These are phyloP conservation scores for Hypanus sabinus DNA, from an alignment of 2,113 vertebrate species.

Conservation along the genomic window DNA sequence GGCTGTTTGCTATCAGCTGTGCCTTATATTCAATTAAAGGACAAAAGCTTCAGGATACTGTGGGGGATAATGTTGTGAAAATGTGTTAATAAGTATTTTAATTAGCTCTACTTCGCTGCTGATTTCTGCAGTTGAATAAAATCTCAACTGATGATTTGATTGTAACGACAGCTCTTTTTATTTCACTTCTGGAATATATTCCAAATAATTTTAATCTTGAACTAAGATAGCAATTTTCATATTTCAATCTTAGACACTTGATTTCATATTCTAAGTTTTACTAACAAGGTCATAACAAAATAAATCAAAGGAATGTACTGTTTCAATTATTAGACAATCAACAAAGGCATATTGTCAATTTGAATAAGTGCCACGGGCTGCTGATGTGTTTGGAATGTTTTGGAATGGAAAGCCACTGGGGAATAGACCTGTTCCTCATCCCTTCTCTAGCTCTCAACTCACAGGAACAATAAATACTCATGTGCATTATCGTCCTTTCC, in stretches of 20 bases:
- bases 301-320: background rate
- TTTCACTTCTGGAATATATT: background rate
- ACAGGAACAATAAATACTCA: background rate
- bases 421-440: background rate
- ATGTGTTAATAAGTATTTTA: conserved; percentile 13
- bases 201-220: background rate
- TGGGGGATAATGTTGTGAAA: background rate
- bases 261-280: background rate
- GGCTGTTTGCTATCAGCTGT: background rate
- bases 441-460: background rate
- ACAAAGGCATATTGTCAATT: conserved; percentile 7
- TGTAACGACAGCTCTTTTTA: background rate
- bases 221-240: background rate
- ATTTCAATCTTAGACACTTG: background rate
- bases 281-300: background rate
- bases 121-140: background rate
- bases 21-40: background rate
- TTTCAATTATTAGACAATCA: background rate
- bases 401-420: background rate
- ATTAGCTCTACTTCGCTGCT: background rate
- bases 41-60: background rate
- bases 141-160: background rate
- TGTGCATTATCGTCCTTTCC: background rate
- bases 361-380: background rate
- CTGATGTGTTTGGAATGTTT: background rate